These are phyloP conservation scores for Corythornis cristatus DNA, from an alignment of 2,113 vertebrate genomes.

Conservation along the genomic window DNA sequence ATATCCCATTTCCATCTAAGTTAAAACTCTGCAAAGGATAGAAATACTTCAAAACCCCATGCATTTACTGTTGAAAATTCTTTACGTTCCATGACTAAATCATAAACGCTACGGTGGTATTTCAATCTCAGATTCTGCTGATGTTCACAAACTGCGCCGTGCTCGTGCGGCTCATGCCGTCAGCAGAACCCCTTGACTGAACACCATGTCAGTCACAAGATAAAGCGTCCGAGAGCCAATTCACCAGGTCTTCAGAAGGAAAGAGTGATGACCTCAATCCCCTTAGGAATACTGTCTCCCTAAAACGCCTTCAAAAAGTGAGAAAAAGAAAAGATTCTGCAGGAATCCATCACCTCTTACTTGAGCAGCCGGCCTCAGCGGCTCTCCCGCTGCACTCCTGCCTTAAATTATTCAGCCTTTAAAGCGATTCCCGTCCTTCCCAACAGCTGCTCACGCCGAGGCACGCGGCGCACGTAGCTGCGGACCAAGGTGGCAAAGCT, in stretches of 20 bases:
- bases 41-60: constrained; percentile 58
- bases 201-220: background rate
- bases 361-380: background rate
- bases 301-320: background rate
- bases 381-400: background rate
- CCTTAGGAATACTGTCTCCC: constrained; percentile 20
- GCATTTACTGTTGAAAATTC: constrained; percentile 65
- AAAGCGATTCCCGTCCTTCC: background rate
- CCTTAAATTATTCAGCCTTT: background rate
- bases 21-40: constrained; percentile 45
- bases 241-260: constrained; percentile 15
- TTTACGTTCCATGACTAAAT: constrained; percentile 64
- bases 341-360: constrained; percentile 6
- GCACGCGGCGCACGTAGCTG: accelerated
- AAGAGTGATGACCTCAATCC: constrained; percentile 47
- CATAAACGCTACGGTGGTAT: background rate
- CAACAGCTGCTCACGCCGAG: background rate
- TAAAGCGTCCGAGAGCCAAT: constrained; percentile 44
- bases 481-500: background rate
- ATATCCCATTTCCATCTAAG: constrained; percentile 42
- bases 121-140: constrained; percentile 64
- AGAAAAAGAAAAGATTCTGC: constrained; percentile 2
- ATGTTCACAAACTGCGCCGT: background rate
- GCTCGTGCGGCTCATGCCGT: background rate
- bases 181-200: constrained; percentile 65